phyloP scores from a whole-genome alignment of 2,888 invertebrate genomes.

The Aphidius colemani region DNA sequence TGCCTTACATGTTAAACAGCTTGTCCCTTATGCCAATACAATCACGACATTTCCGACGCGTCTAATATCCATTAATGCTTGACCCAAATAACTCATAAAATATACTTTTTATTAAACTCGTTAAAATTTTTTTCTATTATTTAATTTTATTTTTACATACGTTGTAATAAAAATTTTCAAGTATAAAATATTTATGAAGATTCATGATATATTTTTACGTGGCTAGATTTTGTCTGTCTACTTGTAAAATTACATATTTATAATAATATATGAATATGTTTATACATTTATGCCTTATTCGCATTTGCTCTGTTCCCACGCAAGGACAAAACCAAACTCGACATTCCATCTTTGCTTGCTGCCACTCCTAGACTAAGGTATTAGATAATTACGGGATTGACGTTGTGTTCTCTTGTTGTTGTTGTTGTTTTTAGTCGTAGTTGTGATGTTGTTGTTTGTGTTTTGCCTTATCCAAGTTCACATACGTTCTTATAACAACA shows the following conservation, averaged over 20 bases:
- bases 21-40: constrained; percentile 21
- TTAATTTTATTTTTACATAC: too few relatives aligned
- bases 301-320: constrained; percentile 33
- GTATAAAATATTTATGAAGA: too few relatives aligned
- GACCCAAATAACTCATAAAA: constrained; percentile 21
- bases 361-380: constrained; percentile 39
- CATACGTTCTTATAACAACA: too few relatives aligned
- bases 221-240: too few relatives aligned
- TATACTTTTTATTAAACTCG: too few relatives aligned
- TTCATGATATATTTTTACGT: too few relatives aligned
- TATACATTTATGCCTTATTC: constrained; percentile 14
- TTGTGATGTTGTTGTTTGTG: constrained; percentile 28
- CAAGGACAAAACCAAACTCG: constrained; percentile 36
- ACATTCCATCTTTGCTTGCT: constrained; percentile 36
- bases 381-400: constrained; percentile 42
- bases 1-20: neutral
- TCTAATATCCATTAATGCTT: constrained; percentile 29
- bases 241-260: too few relatives aligned
- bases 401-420: constrained; percentile 31
- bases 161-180: too few relatives aligned
- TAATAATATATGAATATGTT: too few relatives aligned
- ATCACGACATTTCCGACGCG: constrained; percentile 24
- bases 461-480: constrained; percentile 31
- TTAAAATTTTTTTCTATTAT: too few relatives aligned
- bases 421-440: too few relatives aligned